A percentile compares a stretch with the other conserved stretches of the same genome.
These are phyloP conservation scores for Pantala flavescens DNA, from an alignment of 1,140 invertebrate genomes.

Conservation along the genomic window DNA sequence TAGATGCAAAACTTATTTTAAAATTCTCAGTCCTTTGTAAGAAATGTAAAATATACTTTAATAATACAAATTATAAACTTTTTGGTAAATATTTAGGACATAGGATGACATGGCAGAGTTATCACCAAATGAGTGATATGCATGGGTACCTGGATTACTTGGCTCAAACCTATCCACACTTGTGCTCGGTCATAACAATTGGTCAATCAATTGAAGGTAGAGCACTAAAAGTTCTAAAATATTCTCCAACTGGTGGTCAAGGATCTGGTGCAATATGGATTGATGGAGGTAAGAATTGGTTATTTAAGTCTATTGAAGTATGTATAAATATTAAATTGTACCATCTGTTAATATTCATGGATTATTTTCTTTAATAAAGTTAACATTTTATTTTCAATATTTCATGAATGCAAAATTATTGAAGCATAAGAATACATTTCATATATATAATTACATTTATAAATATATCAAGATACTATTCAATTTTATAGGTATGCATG, in stretches of 20 bases:
- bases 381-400: too few species aligned
- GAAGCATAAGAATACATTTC: too few species aligned
- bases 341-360: too few species aligned
- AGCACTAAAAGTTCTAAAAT: slow-evolving; percentile 34
- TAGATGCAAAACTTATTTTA: too few species aligned
- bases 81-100: slow-evolving; percentile 44
- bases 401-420: too few species aligned
- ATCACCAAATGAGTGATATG: slow-evolving; percentile 51
- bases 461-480: slow-evolving; percentile 39
- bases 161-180: slow-evolving; percentile 29
- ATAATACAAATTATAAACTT: too few species aligned
- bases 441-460: too few species aligned
- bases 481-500: slow-evolving; percentile 45
- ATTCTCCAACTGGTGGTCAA: slow-evolving; percentile 23
- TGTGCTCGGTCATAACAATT: slow-evolving; percentile 30
- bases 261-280: slow-evolving; percentile 32
- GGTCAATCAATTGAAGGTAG: slow-evolving; percentile 36
- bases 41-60: too few species aligned
- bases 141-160: slow-evolving; percentile 37
- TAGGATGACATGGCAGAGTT: slow-evolving; percentile 69
- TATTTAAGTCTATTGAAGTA: too few species aligned
- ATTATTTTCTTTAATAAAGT: too few species aligned
- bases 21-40: too few species aligned
- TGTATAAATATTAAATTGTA: too few species aligned
- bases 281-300: slow-evolving; percentile 27